Percentiles rank a stretch among this genome's conserved stretches.
Evolutionary conservation across 2,888 invertebrate genomes (phyloP).

Genomic region (Diloba caeruleocephala): DNA sequence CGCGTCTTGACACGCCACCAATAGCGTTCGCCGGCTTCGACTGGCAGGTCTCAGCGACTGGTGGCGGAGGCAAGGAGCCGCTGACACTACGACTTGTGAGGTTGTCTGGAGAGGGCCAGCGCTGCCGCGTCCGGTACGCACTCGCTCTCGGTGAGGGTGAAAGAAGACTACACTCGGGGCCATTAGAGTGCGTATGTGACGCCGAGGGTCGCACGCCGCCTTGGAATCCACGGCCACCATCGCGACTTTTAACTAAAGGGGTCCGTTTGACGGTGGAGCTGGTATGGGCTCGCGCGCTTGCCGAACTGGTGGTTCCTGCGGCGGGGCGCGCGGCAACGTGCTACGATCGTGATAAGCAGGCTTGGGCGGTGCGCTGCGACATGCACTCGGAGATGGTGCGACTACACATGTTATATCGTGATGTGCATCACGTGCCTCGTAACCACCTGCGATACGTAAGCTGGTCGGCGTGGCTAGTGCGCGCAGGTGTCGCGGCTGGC

Average conservation of each 20-base stretch:
- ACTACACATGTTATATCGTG: conserved; percentile 93
- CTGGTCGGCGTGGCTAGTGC: conserved; percentile 92
- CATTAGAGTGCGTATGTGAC: conserved; percentile 92
- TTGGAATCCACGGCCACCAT: conserved; percentile 91
- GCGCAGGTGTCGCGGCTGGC: conserved; percentile 85
- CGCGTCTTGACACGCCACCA: conserved; percentile 86
- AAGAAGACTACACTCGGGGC: conserved; percentile 91
- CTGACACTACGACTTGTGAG: conserved; percentile 90
- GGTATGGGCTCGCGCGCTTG: conserved; percentile 91
- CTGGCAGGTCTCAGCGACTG: conserved; percentile 92
- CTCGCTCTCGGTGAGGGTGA: conserved; percentile 92
- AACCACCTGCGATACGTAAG: conserved; percentile 92
- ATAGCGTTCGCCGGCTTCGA: conserved; percentile 95
- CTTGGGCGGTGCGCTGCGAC: conserved; percentile 94
- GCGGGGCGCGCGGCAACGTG: conserved; percentile 90
- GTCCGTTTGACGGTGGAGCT: conserved; percentile 93
- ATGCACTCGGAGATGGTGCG: conserved; percentile 93
- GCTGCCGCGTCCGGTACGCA: conserved; percentile 93
- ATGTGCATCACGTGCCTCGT: conserved; percentile 93
- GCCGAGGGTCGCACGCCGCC: conserved; percentile 92
- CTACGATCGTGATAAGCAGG: conserved; percentile 94
- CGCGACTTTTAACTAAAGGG: conserved; percentile 90
- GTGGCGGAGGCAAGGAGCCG: conserved; percentile 89
- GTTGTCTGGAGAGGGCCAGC: conserved; percentile 94
- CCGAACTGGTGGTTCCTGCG: conserved; percentile 87